Percentiles rank a stretch among this genome's conserved stretches.
These are phyloP conservation scores for Apis mellifera DNA, from an alignment of 1,140 invertebrate genomes.

Conservation along the genomic window Amel_HAv3.1 CM009936.2:7948001-7948500, in stretches of 20 bases:
- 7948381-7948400: neutral
- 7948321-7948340: conserved; percentile 35
- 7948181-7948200: conserved; percentile 23
- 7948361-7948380: conserved; percentile 18
- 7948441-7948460: too few species aligned
- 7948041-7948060: too few species aligned
- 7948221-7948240: conserved; percentile 33
- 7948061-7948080: too few species aligned
- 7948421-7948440: neutral
- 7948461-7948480: too few species aligned
- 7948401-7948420: neutral
- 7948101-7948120: too few species aligned
- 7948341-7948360: conserved; percentile 28
- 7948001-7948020: neutral
- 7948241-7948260: conserved; percentile 55
- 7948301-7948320: conserved; percentile 53
- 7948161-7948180: conserved; percentile 42
- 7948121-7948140: conserved; percentile 9
- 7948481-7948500: too few species aligned
- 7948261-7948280: conserved; percentile 51
- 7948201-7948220: conserved; percentile 32
- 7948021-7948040: neutral
- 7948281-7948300: conserved; percentile 53
- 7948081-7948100: too few species aligned
- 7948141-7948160: conserved; percentile 53